Conservation (phyloP, 2,113 vertebrate genomes). For the Triplophysa siluroides region DNA sequence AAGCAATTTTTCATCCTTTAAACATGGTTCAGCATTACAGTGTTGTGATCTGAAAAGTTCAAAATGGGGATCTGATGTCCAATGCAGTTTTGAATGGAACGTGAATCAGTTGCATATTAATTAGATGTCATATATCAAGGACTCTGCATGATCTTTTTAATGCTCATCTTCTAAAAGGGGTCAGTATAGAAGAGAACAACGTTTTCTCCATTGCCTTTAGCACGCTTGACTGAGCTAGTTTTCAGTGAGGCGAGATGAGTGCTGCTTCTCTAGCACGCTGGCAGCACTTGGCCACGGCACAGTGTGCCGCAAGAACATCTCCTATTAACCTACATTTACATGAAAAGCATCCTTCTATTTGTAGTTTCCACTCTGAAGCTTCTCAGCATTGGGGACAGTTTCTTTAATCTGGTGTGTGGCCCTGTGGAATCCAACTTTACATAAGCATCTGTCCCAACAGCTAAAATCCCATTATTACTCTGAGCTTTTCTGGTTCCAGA, state of each 20-base stretch:
- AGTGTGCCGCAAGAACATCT: constrained; percentile 55
- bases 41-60: background rate
- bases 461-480: constrained; percentile 24
- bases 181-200: constrained; percentile 33
- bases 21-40: background rate
- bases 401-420: background rate
- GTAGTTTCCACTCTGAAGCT: constrained; percentile 1
- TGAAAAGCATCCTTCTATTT: constrained; percentile 47
- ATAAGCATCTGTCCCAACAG: background rate
- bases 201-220: constrained; percentile 30
- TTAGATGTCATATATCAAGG: constrained; percentile 42
- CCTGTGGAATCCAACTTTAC: background rate
- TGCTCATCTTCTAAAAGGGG: constrained; percentile 34
- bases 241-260: constrained; percentile 45
- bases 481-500: background rate
- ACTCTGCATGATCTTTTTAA: background rate
- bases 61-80: background rate
- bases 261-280: constrained; percentile 43
- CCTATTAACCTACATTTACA: constrained; percentile 63
- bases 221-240: constrained; percentile 52
- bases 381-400: constrained; percentile 8
- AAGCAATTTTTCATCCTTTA: background rate
- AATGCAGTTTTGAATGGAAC: background rate
- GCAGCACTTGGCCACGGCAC: constrained; percentile 45
- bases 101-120: background rate